Conservation (phyloP, 2,113 vertebrate species). For the Rhombomys opimus region DNA sequence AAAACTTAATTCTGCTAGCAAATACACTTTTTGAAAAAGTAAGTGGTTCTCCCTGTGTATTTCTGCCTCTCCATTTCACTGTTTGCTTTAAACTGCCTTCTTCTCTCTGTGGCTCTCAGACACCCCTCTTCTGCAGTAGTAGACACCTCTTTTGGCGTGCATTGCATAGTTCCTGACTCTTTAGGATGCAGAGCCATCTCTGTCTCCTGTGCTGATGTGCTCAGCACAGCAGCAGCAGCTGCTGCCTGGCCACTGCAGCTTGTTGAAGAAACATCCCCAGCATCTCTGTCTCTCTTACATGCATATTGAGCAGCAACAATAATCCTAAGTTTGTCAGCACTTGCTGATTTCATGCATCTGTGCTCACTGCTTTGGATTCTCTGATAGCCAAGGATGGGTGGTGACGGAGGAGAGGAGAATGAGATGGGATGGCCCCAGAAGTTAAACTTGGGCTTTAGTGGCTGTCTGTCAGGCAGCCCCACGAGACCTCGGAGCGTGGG, state of each 20-base stretch:
- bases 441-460: not conserved
- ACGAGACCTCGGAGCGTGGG: not conserved
- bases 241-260: not conserved
- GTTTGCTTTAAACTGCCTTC: not conserved
- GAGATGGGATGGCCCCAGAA: not conserved
- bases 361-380: not conserved
- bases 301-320: not conserved
- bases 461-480: not conserved
- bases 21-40: not conserved
- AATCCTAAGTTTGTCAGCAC: not conserved
- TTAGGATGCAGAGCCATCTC: not conserved
- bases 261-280: slow-evolving; percentile 9
- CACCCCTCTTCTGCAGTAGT: not conserved
- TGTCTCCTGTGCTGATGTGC: not conserved
- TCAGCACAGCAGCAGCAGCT: not conserved
- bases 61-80: not conserved
- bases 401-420: not conserved
- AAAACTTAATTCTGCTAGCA: not conserved
- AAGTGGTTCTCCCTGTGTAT: not conserved
- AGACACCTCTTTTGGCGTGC: not conserved
- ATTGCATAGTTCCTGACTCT: not conserved
- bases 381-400: not conserved
- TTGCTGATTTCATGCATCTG: not conserved
- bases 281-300: slow-evolving; percentile 2
- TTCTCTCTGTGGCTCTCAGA: not conserved